Percentiles rank a stretch among this genome's conserved stretches.
Conservation (phyloP, 1,140 invertebrate species). For the Augochlora pura region DNA sequence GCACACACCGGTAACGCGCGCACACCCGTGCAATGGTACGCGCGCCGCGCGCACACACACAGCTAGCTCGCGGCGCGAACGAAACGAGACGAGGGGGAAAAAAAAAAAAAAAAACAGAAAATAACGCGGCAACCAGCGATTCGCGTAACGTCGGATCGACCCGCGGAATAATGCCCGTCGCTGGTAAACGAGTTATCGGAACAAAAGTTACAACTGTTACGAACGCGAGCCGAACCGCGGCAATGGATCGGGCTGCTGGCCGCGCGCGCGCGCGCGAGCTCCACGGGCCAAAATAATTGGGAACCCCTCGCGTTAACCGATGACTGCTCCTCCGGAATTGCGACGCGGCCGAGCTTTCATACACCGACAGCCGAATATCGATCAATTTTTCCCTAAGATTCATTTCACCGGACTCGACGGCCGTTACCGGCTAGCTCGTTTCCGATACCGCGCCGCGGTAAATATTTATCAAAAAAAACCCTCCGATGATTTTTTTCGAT, state of each 20-base stretch:
- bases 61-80: too few species aligned
- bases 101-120: not conserved
- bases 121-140: constrained; percentile 4
- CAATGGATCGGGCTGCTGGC: constrained; percentile 26
- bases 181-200: constrained; percentile 58
- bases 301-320: constrained; percentile 13
- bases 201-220: constrained; percentile 60
- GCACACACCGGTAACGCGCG: too few species aligned
- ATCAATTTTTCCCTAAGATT: not conserved
- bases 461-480: too few species aligned
- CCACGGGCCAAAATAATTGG: constrained; percentile 50
- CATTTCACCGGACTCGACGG: not conserved
- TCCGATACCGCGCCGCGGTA: too few species aligned
- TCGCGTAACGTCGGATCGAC: constrained; percentile 48
- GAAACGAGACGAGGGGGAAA: not conserved
- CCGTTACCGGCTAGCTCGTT: too few species aligned
- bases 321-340: constrained; percentile 1
- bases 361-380: not conserved
- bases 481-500: too few species aligned
- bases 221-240: constrained; percentile 13
- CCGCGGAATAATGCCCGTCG: constrained; percentile 49
- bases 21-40: too few species aligned
- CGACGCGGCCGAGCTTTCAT: not conserved
- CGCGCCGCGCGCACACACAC: too few species aligned
- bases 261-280: not conserved